Base-by-base conservation (phyloP, 2,888 invertebrate genomes). In the Pomacea canaliculata region DNA sequence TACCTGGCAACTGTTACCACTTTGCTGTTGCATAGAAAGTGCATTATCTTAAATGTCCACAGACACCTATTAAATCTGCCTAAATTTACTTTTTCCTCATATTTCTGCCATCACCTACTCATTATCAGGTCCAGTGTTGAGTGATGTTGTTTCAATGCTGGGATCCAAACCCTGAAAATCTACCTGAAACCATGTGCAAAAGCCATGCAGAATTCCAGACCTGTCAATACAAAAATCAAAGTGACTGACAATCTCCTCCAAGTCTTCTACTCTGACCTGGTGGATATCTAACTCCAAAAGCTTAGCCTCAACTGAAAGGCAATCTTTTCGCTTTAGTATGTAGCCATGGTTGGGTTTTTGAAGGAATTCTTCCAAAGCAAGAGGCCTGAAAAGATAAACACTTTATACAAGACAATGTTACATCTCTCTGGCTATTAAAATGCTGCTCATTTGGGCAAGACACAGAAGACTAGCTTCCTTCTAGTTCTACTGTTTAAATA, bases 111-210 rank as follows among this genome's bases (percentile, higher is more conserved):
- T 49, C 62, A 78, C 84, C 83, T 79, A 85, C 85, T 80, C 80
- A 77, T 82, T 62, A 49, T 80, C 77, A 13, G 85, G 85, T 7
- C 85, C 85, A 19, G 85, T 85, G 74, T 81, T 84, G 1, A 85
- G 77, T 23, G 67, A 73, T 9, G 83, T 79, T 19, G 72, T 74
- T 19, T 78, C 70, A 8, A 70, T 68, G 49, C 76, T 79, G 16
- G 78, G 69, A 67, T 68, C 77, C n/a, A 80, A 70, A 23, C 82
- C 79, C 66, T 70, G 68, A 70, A 85, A 85, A 46, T 79, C 82
- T 19, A 83, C 83, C 73, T 83, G 80, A 79, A 85, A 85, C 85
- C 85, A 85, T 16, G 80, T 71, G 76, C 83, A 83, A 71, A 85
- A 85, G n/a, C 85, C 85, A 78, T 85, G 85, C 70, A 84, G 71